Percentiles rank a stretch among this genome's conserved stretches.
These are phyloP conservation scores for Lucinisca nassula DNA, from an alignment of 2,888 invertebrate genomes.

Conservation along the genomic window DNA sequence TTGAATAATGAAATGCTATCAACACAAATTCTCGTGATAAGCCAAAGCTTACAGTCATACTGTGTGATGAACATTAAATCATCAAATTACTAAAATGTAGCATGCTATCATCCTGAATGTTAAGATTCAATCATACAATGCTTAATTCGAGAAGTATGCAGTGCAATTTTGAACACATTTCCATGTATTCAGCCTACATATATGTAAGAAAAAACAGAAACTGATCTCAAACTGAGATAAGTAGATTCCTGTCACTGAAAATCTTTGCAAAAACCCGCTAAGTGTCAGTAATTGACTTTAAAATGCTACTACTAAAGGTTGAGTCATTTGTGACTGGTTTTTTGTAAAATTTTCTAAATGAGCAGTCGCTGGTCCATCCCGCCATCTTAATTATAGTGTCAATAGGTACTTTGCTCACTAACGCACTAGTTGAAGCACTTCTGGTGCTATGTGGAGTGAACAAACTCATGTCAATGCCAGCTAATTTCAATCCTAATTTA, in stretches of 20 bases:
- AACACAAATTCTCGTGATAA: neutral
- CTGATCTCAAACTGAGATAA: neutral
- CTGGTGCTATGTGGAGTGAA: neutral
- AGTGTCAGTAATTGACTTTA: neutral
- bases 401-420: neutral
- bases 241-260: neutral
- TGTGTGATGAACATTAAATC: neutral
- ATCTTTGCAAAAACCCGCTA: neutral
- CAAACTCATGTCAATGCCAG: neutral
- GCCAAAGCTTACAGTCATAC: neutral
- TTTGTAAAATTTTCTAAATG: conserved; percentile 7
- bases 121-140: neutral
- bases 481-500: neutral
- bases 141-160: neutral
- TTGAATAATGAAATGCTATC: neutral
- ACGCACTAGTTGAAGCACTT: neutral
- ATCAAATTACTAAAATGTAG: neutral
- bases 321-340: neutral
- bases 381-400: neutral
- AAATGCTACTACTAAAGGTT: neutral
- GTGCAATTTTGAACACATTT: no score
- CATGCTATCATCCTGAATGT: neutral
- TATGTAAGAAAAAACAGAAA: neutral
- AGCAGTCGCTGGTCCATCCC: neutral
- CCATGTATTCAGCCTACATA: neutral